Evolutionary conservation across 92 coral and sea anemone species (phyloP).

Genomic region (Diadumene lineata): DNA sequence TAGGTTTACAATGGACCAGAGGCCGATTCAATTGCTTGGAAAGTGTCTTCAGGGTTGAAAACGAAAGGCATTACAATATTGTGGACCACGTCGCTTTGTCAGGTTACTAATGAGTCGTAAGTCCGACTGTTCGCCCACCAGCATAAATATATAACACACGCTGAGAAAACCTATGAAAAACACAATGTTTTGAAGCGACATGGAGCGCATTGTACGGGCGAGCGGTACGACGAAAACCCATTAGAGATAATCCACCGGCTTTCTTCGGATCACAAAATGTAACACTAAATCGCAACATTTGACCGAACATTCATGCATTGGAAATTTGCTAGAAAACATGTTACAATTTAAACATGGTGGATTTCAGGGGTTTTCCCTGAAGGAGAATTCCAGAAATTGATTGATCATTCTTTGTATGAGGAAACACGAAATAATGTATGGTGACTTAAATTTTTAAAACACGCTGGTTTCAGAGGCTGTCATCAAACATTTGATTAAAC

Average conservation of each 20-base stretch:
- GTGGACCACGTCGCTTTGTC: neutral
- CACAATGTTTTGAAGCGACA: neutral
- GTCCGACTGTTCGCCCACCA: slow-evolving; percentile 3
- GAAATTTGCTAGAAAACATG: no score
- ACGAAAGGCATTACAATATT: neutral
- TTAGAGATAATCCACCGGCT: neutral
- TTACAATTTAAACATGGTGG: no score
- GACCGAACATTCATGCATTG: no score
- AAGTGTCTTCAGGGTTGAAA: slow-evolving; percentile 3
- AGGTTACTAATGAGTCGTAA: neutral
- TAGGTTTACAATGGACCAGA: neutral
- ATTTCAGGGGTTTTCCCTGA: neutral
- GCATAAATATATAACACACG: neutral
- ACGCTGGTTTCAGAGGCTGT: no score
- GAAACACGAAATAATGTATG: no score
- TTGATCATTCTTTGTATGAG: no score
- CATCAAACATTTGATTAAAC: neutral
- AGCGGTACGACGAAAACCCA: neutral
- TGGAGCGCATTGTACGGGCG: neutral
- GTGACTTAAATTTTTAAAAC: no score
- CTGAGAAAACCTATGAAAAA: slow-evolving; percentile 17
- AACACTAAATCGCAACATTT: no score
- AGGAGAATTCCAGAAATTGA: neutral
- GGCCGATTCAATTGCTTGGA: neutral
- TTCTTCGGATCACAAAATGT: no score